These are phyloP conservation scores for Apostichopus japonicus DNA, from an alignment of 35 echinoderm and acorn worm species.

Conservation along the genomic window DNA sequence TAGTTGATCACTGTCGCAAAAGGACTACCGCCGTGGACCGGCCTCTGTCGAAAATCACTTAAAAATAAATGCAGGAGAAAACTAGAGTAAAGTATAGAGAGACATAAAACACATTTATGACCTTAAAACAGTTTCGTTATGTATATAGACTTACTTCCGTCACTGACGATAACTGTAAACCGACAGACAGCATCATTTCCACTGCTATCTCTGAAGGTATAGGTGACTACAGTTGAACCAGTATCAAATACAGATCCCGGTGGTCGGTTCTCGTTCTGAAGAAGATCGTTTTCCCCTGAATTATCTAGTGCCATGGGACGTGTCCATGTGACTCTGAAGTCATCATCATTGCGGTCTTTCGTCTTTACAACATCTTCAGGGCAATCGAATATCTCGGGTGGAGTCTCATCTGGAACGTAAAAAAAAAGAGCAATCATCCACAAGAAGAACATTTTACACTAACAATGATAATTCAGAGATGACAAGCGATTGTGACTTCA, in stretches of 20 bases:
- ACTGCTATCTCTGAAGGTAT: slow-evolving; percentile 11
- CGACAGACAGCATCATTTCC: not conserved
- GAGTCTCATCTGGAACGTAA: slow-evolving; percentile 16
- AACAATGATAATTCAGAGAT: no score
- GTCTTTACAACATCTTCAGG: not conserved
- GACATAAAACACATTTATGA: no score
- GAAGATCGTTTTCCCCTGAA: slow-evolving; percentile 10
- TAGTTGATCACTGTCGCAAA: no score
- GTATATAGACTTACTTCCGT: slow-evolving; percentile 30
- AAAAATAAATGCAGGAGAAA: no score
- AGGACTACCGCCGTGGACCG: no score
- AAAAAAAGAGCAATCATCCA: not conserved
- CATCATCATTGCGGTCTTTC: slow-evolving; percentile 1
- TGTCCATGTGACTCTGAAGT: slow-evolving; percentile 33
- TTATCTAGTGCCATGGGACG: not conserved
- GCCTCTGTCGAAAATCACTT: no score
- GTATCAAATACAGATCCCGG: slow-evolving; percentile 7
- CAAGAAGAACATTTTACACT: no score
- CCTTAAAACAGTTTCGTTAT: no score
- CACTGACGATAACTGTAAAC: slow-evolving; percentile 18
- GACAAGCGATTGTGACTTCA: no score
- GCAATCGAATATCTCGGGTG: slow-evolving; percentile 12
- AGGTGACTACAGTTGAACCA: not conserved
- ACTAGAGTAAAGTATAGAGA: no score
- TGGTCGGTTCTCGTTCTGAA: not conserved